phyloP scores from a whole-genome alignment of 2,888 invertebrate species.

The Cetonia aurata region DNA sequence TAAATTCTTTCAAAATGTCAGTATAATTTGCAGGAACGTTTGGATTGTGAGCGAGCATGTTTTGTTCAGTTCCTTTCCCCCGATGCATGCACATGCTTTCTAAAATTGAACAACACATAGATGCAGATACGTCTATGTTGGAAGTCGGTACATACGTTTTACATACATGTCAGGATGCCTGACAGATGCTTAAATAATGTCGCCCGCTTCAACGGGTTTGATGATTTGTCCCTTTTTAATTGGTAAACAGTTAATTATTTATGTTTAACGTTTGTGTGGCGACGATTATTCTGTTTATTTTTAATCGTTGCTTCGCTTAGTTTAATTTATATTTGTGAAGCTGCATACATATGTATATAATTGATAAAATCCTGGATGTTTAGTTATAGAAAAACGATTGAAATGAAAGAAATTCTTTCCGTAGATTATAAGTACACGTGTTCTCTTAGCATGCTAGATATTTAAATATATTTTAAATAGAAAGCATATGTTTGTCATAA shows the following conservation, averaged over 20 bases:
- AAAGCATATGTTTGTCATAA: background rate
- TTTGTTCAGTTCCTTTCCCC: background rate
- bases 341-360: background rate
- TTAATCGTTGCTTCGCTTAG: background rate
- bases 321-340: background rate
- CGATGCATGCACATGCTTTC: background rate
- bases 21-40: background rate
- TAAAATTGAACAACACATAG: too few relatives aligned
- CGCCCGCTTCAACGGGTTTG: background rate
- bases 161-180: too few relatives aligned
- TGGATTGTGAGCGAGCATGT: background rate
- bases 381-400: too few relatives aligned
- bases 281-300: conserved; percentile 6
- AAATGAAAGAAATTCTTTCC: background rate
- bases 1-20: conserved; percentile 15
- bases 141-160: too few relatives aligned
- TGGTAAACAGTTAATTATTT: conserved; percentile 36
- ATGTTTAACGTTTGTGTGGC: background rate
- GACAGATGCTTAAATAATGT: too few relatives aligned
- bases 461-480: background rate
- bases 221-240: conserved; percentile 27
- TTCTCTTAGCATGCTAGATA: background rate
- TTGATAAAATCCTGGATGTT: too few relatives aligned
- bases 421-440: background rate
- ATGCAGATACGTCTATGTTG: too few relatives aligned